Evolutionary conservation across 2,113 vertebrate genomes (phyloP).

Genomic region (Strix uralensis): DNA sequence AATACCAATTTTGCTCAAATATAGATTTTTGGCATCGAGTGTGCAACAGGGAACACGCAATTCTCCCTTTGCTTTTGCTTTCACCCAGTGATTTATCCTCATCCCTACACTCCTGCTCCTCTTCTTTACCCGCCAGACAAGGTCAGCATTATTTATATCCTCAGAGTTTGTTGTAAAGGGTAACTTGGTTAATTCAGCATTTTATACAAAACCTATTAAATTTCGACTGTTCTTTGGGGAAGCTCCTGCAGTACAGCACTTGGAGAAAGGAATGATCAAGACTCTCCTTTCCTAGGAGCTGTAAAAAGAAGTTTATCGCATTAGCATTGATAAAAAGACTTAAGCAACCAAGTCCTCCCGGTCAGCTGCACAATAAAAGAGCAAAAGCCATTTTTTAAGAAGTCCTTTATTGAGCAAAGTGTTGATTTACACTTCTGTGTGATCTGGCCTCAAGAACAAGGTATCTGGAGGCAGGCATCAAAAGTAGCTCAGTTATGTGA

Average conservation of each 20-base stretch:
- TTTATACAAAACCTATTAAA: background rate
- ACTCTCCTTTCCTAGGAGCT: background rate
- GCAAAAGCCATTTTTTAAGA: background rate
- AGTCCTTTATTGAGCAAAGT: background rate
- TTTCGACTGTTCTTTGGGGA: background rate
- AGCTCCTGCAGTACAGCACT: background rate
- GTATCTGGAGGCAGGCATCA: background rate
- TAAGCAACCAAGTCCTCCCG: background rate
- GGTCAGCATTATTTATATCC: background rate
- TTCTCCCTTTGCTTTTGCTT: background rate
- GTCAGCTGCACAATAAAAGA: background rate
- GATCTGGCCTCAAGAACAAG: background rate
- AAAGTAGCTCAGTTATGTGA: background rate
- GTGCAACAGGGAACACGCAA: rapidly evolving
- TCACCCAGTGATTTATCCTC: background rate
- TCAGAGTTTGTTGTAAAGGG: background rate
- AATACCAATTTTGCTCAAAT: background rate
- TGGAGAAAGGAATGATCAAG: background rate
- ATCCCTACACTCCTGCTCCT: background rate
- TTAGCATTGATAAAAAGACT: background rate
- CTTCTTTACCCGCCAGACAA: background rate
- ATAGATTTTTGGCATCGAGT: rapidly evolving
- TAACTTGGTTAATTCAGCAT: background rate
- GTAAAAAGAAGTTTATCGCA: background rate
- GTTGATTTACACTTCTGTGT: background rate